Evolutionary conservation across 2,797 vertebrate genomes (phyloP).

Genomic region (Selene dorsalis): DNA sequence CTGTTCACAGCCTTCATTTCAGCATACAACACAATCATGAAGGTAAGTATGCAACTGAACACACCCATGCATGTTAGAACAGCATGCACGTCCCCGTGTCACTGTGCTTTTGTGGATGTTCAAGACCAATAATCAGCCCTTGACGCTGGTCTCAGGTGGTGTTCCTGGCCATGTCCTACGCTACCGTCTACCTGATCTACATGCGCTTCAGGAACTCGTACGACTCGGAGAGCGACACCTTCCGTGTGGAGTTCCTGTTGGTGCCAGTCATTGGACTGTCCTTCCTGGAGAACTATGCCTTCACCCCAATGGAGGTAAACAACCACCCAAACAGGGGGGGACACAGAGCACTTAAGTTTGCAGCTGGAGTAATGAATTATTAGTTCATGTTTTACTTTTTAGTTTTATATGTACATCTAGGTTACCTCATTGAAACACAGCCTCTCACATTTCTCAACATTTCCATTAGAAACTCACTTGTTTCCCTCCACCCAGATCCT

Average conservation of each 20-base stretch:
- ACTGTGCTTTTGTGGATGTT: neutral
- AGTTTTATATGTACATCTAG: no score
- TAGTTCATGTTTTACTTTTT: no score
- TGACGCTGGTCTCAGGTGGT: conserved; percentile 85
- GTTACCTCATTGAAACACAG: accelerated
- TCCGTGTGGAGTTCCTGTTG: conserved; percentile 94
- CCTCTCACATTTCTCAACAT: neutral
- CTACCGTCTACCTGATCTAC: conserved; percentile 94
- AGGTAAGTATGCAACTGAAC: conserved; percentile 82
- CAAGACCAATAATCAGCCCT: neutral
- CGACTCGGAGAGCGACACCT: conserved; percentile 91
- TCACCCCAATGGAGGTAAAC: conserved; percentile 91
- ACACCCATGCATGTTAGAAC: neutral
- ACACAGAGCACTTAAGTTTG: no score
- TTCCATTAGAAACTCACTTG: neutral
- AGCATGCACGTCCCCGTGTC: neutral
- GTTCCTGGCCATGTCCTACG: conserved; percentile 91
- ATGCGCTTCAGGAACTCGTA: conserved; percentile 89
- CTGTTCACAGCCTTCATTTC: conserved; percentile 92
- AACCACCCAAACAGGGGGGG: no score
- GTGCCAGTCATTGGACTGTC: conserved; percentile 93
- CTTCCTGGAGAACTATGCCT: conserved; percentile 94
- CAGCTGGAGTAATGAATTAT: neutral
- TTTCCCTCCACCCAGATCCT: conserved; percentile 84
- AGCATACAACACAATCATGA: conserved; percentile 94